Percentiles rank a stretch among this genome's conserved stretches.
These are phyloP conservation scores for Condylostylus longicornis DNA, from an alignment of 1,140 invertebrate genomes.

Conservation along the genomic window DNA sequence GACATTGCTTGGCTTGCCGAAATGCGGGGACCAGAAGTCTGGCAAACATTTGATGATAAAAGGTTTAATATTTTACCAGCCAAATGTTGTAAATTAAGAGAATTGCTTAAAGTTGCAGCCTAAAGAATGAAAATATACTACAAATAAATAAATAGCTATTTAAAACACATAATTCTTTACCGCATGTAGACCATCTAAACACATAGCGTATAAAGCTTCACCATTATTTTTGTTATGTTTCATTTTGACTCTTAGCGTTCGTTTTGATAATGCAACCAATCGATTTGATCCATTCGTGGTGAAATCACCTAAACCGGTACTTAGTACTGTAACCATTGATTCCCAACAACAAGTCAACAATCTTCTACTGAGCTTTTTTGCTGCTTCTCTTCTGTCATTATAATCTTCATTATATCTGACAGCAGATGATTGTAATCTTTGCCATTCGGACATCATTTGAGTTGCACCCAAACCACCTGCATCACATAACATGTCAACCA, in stretches of 20 bases:
- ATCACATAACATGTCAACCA: conserved; percentile 41
- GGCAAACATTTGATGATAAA: conserved; percentile 29
- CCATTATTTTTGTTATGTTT: conserved; percentile 42
- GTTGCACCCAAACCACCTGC: conserved; percentile 64
- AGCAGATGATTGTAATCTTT: conserved; percentile 55
- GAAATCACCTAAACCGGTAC: conserved; percentile 53
- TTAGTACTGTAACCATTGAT: conserved; percentile 73
- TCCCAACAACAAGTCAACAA: conserved; percentile 84
- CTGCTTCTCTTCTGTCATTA: conserved; percentile 41
- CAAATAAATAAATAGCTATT: conserved; percentile 1
- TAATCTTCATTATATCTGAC: conserved; percentile 47
- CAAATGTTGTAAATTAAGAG: conserved; percentile 58
- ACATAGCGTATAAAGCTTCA: conserved; percentile 62
- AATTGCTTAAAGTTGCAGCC: conserved; percentile 58
- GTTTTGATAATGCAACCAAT: conserved; percentile 38
- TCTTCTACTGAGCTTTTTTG: conserved; percentile 44
- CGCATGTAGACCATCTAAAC: conserved; percentile 79
- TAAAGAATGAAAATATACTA: conserved; percentile 13
- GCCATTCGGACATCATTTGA: conserved; percentile 71
- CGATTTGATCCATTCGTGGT: conserved; percentile 34
- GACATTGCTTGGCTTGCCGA: conserved; percentile 75
- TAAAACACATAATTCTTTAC: conserved; percentile 31
- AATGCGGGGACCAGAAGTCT: conserved; percentile 49
- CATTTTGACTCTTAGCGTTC: conserved; percentile 35
- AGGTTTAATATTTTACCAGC: conserved; percentile 30